A percentile compares a stretch with the other conserved stretches of the same genome.
Conservation (phyloP, 2,888 invertebrate genomes). For the Cryptocephalus primarius region DNA sequence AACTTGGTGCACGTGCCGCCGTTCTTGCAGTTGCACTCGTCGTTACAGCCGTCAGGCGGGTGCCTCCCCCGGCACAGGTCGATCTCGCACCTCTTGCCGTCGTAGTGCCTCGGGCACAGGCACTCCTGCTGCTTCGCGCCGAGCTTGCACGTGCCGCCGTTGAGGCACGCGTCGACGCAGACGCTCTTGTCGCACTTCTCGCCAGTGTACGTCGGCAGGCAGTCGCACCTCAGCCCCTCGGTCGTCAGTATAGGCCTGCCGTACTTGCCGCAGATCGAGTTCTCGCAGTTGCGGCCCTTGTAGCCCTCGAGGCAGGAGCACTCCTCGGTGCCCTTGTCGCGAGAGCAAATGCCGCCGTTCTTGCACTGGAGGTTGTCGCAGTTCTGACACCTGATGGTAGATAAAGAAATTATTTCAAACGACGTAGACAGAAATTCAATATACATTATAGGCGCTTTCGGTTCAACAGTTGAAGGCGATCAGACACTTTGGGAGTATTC, state of each 20-base stretch:
- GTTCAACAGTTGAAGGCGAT: too few relatives aligned
- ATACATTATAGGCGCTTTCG: too few relatives aligned
- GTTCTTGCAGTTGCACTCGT: constrained; percentile 20
- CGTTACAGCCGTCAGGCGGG: constrained; percentile 19
- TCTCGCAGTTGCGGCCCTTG: constrained; percentile 40
- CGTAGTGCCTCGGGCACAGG: constrained; percentile 36
- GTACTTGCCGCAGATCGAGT: constrained; percentile 29
- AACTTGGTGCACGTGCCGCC: constrained; percentile 35
- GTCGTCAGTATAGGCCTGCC: constrained; percentile 23
- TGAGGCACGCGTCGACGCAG: constrained; percentile 48
- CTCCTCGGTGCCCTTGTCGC: constrained; percentile 33
- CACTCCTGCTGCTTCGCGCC: constrained; percentile 36
- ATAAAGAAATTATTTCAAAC: neutral
- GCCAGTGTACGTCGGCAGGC: constrained; percentile 43
- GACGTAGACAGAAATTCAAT: neutral
- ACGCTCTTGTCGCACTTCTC: constrained; percentile 48
- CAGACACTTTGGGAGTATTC: too few relatives aligned
- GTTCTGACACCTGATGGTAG: constrained; percentile 43
- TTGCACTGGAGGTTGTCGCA: constrained; percentile 47
- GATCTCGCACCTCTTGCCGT: constrained; percentile 42
- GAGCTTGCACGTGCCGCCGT: constrained; percentile 33
- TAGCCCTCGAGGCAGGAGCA: constrained; percentile 48
- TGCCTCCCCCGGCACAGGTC: constrained; percentile 34
- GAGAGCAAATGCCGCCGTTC: constrained; percentile 49
- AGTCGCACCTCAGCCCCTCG: constrained; percentile 32